Conservation (phyloP, 2,888 invertebrate genomes). For the Patella ulyssiponensis region DNA sequence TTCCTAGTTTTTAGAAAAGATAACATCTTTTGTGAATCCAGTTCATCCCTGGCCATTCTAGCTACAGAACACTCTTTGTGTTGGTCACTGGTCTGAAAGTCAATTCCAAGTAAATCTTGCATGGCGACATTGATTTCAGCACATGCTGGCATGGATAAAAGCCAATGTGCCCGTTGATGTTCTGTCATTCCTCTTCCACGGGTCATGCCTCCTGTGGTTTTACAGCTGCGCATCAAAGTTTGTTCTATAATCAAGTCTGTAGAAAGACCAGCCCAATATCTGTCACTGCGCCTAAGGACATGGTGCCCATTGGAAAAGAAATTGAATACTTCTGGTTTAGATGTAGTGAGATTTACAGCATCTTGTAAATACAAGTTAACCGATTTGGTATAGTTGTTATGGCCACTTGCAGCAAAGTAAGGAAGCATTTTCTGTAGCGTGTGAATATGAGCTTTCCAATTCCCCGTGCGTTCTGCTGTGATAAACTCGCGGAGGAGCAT, state of each 20-base stretch:
- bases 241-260: constrained; percentile 48
- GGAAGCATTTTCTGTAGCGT: no score
- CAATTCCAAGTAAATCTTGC: constrained; percentile 29
- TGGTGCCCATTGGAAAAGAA: constrained; percentile 21
- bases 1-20: constrained; percentile 25
- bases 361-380: no score
- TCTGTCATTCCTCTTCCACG: constrained; percentile 44
- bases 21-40: constrained; percentile 27
- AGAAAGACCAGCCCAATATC: constrained; percentile 50
- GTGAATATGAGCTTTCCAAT: background rate
- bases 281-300: constrained; percentile 39
- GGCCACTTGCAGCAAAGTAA: no score
- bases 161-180: constrained; percentile 41
- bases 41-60: constrained; percentile 20
- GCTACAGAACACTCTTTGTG: constrained; percentile 26
- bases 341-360: no score
- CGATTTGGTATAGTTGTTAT: no score
- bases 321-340: no score
- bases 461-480: background rate
- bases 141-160: constrained; percentile 41
- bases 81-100: constrained; percentile 34
- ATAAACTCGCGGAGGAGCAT: background rate
- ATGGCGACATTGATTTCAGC: constrained; percentile 38
- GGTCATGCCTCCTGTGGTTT: constrained; percentile 38
- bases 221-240: no score